A percentile compares a stretch with the other conserved stretches of the same genome.
Conservation (phyloP, 1,140 invertebrate genomes). For the Hylaeus anthracinus region DNA sequence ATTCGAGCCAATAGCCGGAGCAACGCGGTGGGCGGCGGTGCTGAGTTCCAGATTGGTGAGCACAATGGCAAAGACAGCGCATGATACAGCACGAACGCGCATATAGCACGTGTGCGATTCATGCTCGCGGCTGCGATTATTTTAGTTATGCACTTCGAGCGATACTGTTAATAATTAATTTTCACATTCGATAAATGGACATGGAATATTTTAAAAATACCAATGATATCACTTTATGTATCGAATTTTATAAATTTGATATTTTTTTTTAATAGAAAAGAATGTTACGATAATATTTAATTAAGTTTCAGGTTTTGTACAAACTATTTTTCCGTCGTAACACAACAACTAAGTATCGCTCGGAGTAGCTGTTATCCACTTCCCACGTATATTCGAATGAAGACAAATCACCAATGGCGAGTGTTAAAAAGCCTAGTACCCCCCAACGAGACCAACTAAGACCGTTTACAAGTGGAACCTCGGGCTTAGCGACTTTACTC, state of each 20-base stretch:
- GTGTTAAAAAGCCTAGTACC: not conserved
- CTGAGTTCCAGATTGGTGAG: slow-evolving; percentile 39
- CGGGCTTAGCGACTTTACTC: not conserved
- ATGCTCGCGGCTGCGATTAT: not conserved
- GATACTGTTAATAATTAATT: too few relatives aligned
- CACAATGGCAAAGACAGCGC: slow-evolving; percentile 11
- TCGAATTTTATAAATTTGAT: too few relatives aligned
- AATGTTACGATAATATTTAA: too few relatives aligned
- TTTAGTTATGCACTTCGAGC: not conserved
- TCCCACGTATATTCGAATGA: not conserved
- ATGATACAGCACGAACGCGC: not conserved
- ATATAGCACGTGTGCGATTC: too few relatives aligned
- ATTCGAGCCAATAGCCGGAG: slow-evolving; percentile 67
- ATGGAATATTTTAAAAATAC: too few relatives aligned
- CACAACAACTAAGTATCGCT: slow-evolving; percentile 11
- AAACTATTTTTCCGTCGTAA: slow-evolving; percentile 22
- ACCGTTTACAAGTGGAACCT: slow-evolving; percentile 28
- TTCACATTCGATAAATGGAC: too few relatives aligned
- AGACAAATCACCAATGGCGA: not conserved
- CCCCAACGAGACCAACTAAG: not conserved
- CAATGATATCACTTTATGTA: too few relatives aligned
- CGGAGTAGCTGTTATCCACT: not conserved
- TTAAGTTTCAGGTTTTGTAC: too few relatives aligned
- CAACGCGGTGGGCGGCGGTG: slow-evolving; percentile 34
- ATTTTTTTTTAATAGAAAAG: too few relatives aligned